Evolutionary conservation across 2,797 vertebrate genomes (phyloP), one percentile per base, ranked within the genome.

Genomic region (Anguilla anguilla): DNA sequence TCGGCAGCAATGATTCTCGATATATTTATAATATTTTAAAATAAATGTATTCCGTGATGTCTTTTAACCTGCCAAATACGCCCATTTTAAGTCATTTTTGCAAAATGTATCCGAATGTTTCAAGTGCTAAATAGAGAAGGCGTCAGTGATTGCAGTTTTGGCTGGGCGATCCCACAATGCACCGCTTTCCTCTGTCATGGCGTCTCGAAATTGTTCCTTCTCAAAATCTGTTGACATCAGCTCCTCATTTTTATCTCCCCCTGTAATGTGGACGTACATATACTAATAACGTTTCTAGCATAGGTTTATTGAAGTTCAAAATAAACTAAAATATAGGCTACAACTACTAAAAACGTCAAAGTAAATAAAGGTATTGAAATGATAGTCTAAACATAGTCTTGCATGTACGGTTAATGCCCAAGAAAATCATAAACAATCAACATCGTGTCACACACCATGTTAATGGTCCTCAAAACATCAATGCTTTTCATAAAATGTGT

Each of bases 81-180:
- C 39, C 57, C 84, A 85, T 85, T 69, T 85, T 84, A 55, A 28
- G 3, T 59, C 57, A 28, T 57, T 69, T 86, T 83, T 31, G 49
- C 25, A 53, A 49, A n/a, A 57, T 72, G 46, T 57, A 81, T 28
- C 22, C 4, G 5, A 51, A 51, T 35, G 4, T 22, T 77, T 57
- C 10, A 19, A 28, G 51, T 59, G 25, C 31, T 35, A 88, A 57
- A 90, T 85, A 88, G 28, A 59, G 69, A 59, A 7, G 22, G 82
- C 89, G 89, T 88, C 90, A 89, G 15, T 64, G 49, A 46, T 49
- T 28, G 25, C 28, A 31, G 39, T 59, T 79, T 74, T 86, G 43
- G 49, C 11, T 15, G 17, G 53, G 49, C 49, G 43, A 49, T 81
- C 88, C 90, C 89, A 91, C 86, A 90, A 91, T 89, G 88, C 90